Evolutionary conservation across 2,888 invertebrate species (phyloP), one percentile per base, ranked within the genome.

Genomic region (Osmoderma eremita): DNA sequence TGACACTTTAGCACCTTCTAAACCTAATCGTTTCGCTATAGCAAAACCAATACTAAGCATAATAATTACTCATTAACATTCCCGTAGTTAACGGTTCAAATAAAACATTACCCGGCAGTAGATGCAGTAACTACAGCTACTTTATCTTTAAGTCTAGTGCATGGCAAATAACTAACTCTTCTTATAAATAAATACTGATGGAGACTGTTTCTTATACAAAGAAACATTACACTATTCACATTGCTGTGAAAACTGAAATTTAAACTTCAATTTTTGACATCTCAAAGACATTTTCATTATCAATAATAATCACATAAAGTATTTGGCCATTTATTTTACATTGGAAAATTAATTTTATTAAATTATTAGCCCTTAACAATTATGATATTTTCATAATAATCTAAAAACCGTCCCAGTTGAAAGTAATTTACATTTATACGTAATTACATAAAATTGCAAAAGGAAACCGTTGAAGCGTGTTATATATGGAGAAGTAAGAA

Each of bases 1-100:
- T 70, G 98, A 88, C 5, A 98, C 94, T 65, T 90, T 89, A 2
- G 97, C 98, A 41, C 98, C 98, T 84, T 98, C 97, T 75, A 86
- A 83, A 5, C 91, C 95, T 51, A 98, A 84, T 67, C 95, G 86
- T 78, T 90, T 88, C 2, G 97, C 98, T 75, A 97, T 95, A 0
- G 96, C 91, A 80, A 89, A 92, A 3, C 98, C 98, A 82, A 98
- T 98, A 15, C 93, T 92, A 74, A 30, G 6, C 6, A 30, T 30
- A 30, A 30, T 30, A 10, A 10, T 1, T 4, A 30, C 10, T 30
- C 8, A 30, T 30, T 30, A 30, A 1, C 10, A 8, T 30, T 30
- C 6, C 5, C 30, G 10, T 10, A 5, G 5, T 8, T 30, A 4
- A 6, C 2, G 10, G 5, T 30, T 10, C 2, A 6, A 2, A 30